Conservation (phyloP, 2,797 vertebrate species). For the Tiaroga cobitis region DNA sequence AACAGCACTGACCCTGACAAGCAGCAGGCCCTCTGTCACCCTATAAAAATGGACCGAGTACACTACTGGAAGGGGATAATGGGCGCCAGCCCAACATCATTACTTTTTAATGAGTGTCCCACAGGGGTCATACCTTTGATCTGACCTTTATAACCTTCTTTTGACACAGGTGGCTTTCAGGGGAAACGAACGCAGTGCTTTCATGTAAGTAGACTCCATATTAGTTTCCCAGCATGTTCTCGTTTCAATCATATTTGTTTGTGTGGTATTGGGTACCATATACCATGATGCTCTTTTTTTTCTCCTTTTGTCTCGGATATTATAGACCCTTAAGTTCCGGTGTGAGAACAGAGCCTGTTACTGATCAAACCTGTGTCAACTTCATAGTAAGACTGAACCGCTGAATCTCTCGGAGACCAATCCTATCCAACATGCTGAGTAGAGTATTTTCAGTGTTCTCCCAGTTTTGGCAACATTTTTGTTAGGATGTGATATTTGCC, state of each 20-base stretch:
- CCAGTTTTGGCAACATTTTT: slow-evolving; percentile 4
- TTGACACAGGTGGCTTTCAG: slow-evolving; percentile 45
- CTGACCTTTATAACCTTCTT: slow-evolving; percentile 50
- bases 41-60: slow-evolving; percentile 42
- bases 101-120: slow-evolving; percentile 46
- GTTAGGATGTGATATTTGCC: not conserved
- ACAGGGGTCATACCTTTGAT: slow-evolving; percentile 46
- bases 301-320: slow-evolving; percentile 3
- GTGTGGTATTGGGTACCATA: slow-evolving; percentile 35
- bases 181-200: slow-evolving; percentile 28
- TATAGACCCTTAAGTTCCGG: slow-evolving; percentile 33
- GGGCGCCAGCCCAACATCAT: slow-evolving; percentile 17
- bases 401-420: not conserved
- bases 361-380: slow-evolving; percentile 28
- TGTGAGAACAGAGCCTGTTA: slow-evolving; percentile 17
- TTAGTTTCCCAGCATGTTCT: slow-evolving; percentile 28
- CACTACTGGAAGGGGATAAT: slow-evolving; percentile 44
- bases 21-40: slow-evolving; percentile 45
- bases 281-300: slow-evolving; percentile 2
- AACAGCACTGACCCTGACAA: slow-evolving; percentile 39
- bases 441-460: not conserved
- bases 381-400: slow-evolving; percentile 43
- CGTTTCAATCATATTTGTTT: slow-evolving; percentile 44
- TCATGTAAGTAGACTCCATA: slow-evolving; percentile 45
- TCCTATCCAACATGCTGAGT: not conserved